Evolutionary conservation across 2,113 vertebrate species (phyloP).

Genomic region (Eulacestoma nigropectus): DNA sequence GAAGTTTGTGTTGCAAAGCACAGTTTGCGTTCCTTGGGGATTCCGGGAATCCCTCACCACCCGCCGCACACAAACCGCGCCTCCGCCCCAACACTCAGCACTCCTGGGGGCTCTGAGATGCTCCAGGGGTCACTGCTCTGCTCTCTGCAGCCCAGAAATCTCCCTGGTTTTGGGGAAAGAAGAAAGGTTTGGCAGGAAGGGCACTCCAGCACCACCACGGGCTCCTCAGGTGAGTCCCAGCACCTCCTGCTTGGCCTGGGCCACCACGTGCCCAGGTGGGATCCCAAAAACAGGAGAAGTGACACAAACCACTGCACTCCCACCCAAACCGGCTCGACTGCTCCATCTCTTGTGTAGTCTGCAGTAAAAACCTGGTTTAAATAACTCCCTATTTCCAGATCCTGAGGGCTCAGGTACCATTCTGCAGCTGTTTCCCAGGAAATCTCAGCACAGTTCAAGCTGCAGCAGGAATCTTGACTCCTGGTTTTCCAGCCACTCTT

Average conservation of each 20-base stretch:
- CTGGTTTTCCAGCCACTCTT: background rate
- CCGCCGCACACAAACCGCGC: accelerated
- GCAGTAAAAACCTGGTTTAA: background rate
- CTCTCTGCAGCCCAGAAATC: background rate
- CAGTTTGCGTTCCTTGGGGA: background rate
- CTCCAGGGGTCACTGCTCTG: background rate
- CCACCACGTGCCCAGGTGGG: background rate
- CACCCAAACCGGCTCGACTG: background rate
- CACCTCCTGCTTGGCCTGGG: background rate
- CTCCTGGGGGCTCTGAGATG: background rate
- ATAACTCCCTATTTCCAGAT: accelerated
- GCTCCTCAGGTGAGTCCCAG: background rate
- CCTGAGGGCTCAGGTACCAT: background rate
- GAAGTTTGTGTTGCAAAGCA: background rate
- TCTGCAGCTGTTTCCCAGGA: background rate
- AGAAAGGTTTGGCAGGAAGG: background rate
- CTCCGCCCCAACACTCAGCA: accelerated
- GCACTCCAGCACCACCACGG: background rate
- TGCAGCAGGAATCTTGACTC: background rate
- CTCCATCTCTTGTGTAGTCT: background rate
- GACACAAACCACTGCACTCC: background rate
- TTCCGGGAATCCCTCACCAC: accelerated
- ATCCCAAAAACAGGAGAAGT: background rate
- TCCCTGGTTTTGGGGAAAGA: background rate
- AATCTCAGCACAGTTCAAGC: background rate